Evolutionary conservation across 2,888 invertebrate genomes (phyloP).

Genomic region (Punctoribates punctum): DNA sequence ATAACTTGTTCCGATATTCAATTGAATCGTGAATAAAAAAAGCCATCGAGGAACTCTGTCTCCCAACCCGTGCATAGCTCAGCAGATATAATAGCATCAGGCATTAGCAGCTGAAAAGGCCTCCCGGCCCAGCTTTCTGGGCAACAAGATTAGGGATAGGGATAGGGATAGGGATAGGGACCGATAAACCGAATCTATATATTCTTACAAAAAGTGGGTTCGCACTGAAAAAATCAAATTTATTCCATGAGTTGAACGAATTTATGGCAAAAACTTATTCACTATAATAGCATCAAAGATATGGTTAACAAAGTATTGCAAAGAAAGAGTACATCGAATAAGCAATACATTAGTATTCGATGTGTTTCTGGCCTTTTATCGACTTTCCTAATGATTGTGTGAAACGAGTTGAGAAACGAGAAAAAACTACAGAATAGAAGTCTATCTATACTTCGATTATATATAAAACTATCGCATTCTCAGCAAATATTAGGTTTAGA

Average conservation of each 20-base stretch:
- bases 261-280: constrained; percentile 30
- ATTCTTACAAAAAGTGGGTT: background rate
- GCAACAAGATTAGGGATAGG: background rate
- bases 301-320: constrained; percentile 24
- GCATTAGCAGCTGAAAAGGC: no score
- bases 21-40: no score
- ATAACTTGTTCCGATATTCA: no score
- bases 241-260: background rate
- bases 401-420: constrained; percentile 34
- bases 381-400: constrained; percentile 32
- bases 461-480: constrained; percentile 4
- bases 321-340: background rate
- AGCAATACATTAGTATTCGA: constrained; percentile 23
- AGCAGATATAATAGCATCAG: no score
- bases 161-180: background rate
- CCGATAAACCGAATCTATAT: background rate
- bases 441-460: background rate
- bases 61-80: no score
- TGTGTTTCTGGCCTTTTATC: constrained; percentile 16
- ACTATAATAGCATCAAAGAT: constrained; percentile 21
- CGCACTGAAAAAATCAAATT: background rate
- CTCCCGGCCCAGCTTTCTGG: no score
- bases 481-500: background rate
- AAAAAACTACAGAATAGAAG: constrained; percentile 18
- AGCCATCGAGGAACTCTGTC: no score